Percentiles rank a stretch among this genome's conserved stretches.
phyloP scores from a whole-genome alignment of 2,888 invertebrate genomes.

The Oscheius sp. region DNA sequence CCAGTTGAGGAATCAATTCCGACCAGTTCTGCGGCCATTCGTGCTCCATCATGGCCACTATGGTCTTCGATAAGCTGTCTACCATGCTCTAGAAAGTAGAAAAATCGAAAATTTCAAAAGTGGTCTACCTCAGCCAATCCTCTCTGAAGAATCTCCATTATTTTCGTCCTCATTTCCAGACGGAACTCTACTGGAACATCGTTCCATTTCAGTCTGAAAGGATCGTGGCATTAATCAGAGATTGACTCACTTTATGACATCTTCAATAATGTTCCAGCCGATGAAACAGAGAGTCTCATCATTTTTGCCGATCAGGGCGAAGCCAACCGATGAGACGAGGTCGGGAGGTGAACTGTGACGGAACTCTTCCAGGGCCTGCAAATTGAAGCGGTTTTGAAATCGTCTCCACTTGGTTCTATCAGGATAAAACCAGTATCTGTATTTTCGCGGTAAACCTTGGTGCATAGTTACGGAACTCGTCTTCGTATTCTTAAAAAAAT shows the following conservation, averaged over 20 bases:
- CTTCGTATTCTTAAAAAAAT: not conserved
- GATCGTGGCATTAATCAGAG: conserved; percentile 1
- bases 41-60: conserved; percentile 65
- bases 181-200: conserved; percentile 39
- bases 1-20: conserved; percentile 51
- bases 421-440: not conserved
- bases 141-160: conserved; percentile 45
- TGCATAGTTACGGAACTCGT: too few species aligned
- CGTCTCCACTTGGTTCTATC: not conserved
- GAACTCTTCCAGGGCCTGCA: conserved; percentile 59
- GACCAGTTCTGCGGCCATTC: conserved; percentile 68
- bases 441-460: too few species aligned
- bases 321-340: conserved; percentile 46
- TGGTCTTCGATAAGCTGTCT: conserved; percentile 46
- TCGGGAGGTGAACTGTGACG: conserved; percentile 53
- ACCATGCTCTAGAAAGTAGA: conserved; percentile 36
- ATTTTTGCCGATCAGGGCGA: conserved; percentile 43
- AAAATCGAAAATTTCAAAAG: not conserved
- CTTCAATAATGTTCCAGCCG: conserved; percentile 61
- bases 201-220: conserved; percentile 58
- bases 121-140: not conserved
- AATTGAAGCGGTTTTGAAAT: not conserved
- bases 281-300: conserved; percentile 48
- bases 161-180: conserved; percentile 49
- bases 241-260: conserved; percentile 51